A percentile compares a stretch with the other conserved stretches of the same genome.
phyloP scores from a whole-genome alignment of 2,113 vertebrate species.

The Anguilla japonica region DNA sequence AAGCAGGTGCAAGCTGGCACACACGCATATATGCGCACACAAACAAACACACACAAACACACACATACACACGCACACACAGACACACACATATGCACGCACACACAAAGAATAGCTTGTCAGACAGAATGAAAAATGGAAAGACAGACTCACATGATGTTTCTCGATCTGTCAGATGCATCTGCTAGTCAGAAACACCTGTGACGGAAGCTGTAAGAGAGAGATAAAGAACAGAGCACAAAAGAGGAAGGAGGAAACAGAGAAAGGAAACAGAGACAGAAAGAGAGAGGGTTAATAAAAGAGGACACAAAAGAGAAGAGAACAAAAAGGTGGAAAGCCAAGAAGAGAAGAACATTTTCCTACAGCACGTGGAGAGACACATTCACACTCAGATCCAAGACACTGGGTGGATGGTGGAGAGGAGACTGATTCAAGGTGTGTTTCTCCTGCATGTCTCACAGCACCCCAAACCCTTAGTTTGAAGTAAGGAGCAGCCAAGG shows the following conservation, averaged over 20 bases:
- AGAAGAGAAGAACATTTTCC: slow-evolving; percentile 19
- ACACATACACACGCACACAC: background rate
- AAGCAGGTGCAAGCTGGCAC: slow-evolving; percentile 6
- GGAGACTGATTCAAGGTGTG: too few species aligned
- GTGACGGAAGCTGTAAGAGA: slow-evolving; percentile 39
- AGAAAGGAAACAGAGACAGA: background rate
- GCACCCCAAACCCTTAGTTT: background rate
- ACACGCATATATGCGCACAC: background rate
- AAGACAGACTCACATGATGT: background rate
- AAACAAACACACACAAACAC: background rate
- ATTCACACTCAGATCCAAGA: background rate
- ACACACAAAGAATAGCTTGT: background rate
- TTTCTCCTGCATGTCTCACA: background rate
- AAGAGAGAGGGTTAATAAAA: slow-evolving; percentile 12
- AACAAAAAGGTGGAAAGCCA: slow-evolving; percentile 33
- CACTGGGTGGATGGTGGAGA: background rate
- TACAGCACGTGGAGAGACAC: slow-evolving; percentile 13
- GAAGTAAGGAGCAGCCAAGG: background rate
- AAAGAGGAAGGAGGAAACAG: background rate
- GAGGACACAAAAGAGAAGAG: slow-evolving; percentile 22
- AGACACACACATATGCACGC: background rate
- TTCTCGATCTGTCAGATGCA: slow-evolving; percentile 32
- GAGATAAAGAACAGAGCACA: background rate
- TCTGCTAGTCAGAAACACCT: slow-evolving; percentile 33
- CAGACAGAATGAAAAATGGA: background rate